Conservation (phyloP, 2,888 invertebrate species). For the Apotomis turbidana region DNA sequence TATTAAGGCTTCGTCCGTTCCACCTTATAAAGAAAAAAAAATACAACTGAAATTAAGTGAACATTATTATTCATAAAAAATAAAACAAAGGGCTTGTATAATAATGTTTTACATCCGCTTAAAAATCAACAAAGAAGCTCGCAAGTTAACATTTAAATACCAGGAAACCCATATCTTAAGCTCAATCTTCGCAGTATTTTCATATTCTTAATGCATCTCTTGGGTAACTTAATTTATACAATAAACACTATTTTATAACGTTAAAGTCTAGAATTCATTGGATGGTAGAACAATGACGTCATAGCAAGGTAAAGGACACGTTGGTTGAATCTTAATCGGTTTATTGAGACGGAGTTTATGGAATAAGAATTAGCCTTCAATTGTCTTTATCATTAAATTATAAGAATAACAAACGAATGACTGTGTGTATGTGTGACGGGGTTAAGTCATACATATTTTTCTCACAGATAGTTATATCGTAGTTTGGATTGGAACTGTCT, state of each 20-base stretch:
- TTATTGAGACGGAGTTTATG: slow-evolving; percentile 56
- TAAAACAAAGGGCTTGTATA: slow-evolving; percentile 9
- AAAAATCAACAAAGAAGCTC: slow-evolving; percentile 9
- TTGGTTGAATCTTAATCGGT: slow-evolving; percentile 60
- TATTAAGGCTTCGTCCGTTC: too few species aligned
- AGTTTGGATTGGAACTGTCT: too few species aligned
- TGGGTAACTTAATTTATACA: slow-evolving; percentile 42
- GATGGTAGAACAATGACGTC: slow-evolving; percentile 50
- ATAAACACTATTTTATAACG: slow-evolving; percentile 13
- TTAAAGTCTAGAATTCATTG: slow-evolving; percentile 34
- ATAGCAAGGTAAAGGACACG: slow-evolving; percentile 53
- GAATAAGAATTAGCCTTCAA: slow-evolving; percentile 55
- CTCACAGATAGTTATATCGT: too few species aligned
- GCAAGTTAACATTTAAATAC: slow-evolving; percentile 26
- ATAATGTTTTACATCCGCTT: slow-evolving; percentile 13
- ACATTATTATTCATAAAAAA: background rate
- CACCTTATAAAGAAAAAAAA: too few species aligned
- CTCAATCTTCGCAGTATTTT: slow-evolving; percentile 52
- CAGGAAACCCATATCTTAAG: slow-evolving; percentile 51
- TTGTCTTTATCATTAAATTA: slow-evolving; percentile 14
- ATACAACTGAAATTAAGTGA: background rate
- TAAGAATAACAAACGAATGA: background rate
- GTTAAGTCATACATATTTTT: too few species aligned
- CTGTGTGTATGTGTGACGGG: too few species aligned
- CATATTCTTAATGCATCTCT: slow-evolving; percentile 29